Evolutionary conservation across 64 coral and sea anemone genomes (phyloP), one percentile per base, ranked within the genome.

Genomic region (Exaiptasia diaphana): DNA sequence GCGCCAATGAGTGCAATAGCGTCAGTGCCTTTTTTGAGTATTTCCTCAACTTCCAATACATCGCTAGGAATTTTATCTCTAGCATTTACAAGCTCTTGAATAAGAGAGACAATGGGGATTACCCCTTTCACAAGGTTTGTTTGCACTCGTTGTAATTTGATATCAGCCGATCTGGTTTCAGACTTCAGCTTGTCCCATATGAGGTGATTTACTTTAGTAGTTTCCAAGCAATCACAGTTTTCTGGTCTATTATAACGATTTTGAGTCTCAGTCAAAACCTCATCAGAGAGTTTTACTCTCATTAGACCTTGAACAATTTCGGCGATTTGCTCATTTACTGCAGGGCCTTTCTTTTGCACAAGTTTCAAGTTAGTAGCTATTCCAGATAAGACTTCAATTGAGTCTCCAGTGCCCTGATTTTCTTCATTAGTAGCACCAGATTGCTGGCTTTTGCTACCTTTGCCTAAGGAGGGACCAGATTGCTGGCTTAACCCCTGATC

Each of bases 111-210:
- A 30, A 81, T 39, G 3, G 59, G 40, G 0, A 81, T 67, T n/a
- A 81, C 4, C 24, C 78, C 58, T 67, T 81, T 81, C 15, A 81
- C 78, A 68, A 35, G 38, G 17, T 2, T 64, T 7, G 78, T 25
- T 53, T 81, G 78, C 23, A 81, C 61, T 49, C 58, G 53, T 48
- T 81, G 78, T 41, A 81, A 33, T 39, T 81, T 64, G 78, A 67
- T 81, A 26, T 81, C 78, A 31, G 12, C 17, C 14, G 58, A 81
- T 63, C 58, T 81, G 37, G 40, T 81, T 20, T 67, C 59, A 30
- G 78, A 18, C 46, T 81, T 76, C 15, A 76, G 45, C 29, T 76
- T 76, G 54, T 76, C 73, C 73, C 45, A 76, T 13, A 76, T 53
- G 3, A 81, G 43, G 23, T 81, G 59, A n/a, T 78, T 78, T 4